These are phyloP conservation scores for Aplysia californica DNA, from an alignment of 1,140 invertebrate species.

Conservation along the genomic window DNA sequence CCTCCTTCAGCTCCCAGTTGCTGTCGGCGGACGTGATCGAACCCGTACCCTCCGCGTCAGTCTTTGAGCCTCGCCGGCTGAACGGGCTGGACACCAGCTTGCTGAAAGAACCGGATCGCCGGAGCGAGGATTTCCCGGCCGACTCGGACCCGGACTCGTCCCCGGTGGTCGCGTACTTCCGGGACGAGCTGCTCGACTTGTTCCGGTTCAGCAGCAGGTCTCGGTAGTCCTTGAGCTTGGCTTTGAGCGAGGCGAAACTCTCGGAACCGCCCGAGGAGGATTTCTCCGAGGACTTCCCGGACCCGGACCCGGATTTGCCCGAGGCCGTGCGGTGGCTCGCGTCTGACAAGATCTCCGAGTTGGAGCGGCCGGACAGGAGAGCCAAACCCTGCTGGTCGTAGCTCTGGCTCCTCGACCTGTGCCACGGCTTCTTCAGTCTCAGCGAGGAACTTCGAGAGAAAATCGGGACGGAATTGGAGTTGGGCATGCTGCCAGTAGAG, in stretches of 20 bases:
- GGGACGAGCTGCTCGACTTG: conserved; percentile 27
- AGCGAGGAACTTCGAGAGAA: conserved; percentile 16
- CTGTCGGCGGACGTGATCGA: background rate
- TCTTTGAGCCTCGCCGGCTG: conserved; percentile 17
- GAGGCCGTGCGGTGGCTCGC: background rate
- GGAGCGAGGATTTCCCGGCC: conserved; percentile 36
- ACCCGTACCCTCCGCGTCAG: background rate
- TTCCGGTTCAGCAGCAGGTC: conserved; percentile 51
- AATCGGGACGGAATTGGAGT: background rate
- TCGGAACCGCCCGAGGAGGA: conserved; percentile 34
- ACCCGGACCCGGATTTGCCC: background rate
- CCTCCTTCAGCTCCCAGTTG: conserved; percentile 33
- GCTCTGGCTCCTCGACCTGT: background rate
- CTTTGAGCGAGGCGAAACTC: conserved; percentile 57
- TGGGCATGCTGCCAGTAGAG: background rate
- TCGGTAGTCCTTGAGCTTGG: conserved; percentile 58
- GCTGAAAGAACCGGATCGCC: conserved; percentile 49
- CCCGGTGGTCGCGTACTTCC: conserved; percentile 18
- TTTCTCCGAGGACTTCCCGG: background rate
- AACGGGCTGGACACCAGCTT: conserved; percentile 25
- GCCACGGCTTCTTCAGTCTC: background rate
- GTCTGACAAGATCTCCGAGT: background rate
- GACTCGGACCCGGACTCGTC: background rate
- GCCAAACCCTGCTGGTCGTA: background rate
- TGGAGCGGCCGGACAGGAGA: background rate